Percentiles rank a stretch among this genome's conserved stretches.
phyloP scores from a whole-genome alignment of 2,797 vertebrate species.

The Leptodactylus fallax region DNA sequence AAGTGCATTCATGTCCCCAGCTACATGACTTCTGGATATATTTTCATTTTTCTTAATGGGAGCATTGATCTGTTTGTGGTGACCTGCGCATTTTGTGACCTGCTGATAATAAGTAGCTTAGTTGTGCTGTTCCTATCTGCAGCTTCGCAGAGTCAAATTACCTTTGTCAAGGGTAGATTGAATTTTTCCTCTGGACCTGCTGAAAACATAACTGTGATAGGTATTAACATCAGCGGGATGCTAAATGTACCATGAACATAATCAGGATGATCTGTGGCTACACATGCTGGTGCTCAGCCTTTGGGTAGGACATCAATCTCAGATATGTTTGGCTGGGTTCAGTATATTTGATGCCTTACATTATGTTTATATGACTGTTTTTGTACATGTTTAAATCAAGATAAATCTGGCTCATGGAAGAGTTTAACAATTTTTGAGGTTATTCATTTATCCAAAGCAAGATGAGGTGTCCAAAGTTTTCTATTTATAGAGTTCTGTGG shows the following conservation, averaged over 20 bases:
- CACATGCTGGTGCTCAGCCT: constrained; percentile 47
- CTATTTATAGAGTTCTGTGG: not conserved
- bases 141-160: constrained; percentile 46
- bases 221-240: constrained; percentile 24
- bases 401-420: not conserved
- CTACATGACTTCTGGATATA: not conserved
- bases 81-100: constrained; percentile 15
- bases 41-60: not conserved
- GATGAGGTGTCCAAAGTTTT: not conserved
- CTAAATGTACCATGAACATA: constrained; percentile 50
- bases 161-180: constrained; percentile 47
- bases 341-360: not conserved
- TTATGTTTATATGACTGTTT: not conserved
- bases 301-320: constrained; percentile 15
- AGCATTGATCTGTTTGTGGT: constrained; percentile 16
- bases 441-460: not conserved
- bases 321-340: not conserved
- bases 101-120: constrained; percentile 37
- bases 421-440: not conserved
- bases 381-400: not conserved
- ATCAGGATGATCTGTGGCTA: constrained; percentile 41
- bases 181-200: constrained; percentile 29
- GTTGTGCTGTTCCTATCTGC: constrained; percentile 17
- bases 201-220: constrained; percentile 25
- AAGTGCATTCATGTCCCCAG: not conserved